These are phyloP conservation scores for Mobula hypostoma DNA, from an alignment of 2,113 vertebrate species.

Conservation along the genomic window DNA sequence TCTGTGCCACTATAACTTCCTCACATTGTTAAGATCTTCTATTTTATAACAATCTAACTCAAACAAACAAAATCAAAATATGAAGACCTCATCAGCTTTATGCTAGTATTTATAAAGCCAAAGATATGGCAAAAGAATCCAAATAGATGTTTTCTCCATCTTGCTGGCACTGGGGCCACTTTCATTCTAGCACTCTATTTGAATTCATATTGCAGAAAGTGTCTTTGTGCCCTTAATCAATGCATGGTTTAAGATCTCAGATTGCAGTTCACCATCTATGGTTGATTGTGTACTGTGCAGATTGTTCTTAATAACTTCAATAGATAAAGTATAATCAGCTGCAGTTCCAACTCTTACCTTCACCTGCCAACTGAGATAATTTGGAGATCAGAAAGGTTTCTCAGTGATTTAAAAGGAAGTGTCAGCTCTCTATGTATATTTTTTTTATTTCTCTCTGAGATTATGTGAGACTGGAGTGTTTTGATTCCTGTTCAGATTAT, in stretches of 20 bases:
- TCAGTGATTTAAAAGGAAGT: neutral
- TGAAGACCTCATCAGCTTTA: neutral
- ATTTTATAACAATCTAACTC: neutral
- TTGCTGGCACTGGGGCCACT: neutral
- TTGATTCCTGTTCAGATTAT: neutral
- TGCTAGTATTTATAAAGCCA: neutral
- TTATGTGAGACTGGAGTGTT: neutral
- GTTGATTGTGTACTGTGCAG: neutral
- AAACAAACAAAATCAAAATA: neutral
- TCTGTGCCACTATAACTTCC: neutral
- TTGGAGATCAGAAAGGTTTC: neutral
- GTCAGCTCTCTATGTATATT: neutral
- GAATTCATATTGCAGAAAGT: neutral
- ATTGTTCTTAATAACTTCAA: constrained; percentile 3
- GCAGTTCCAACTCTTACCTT: neutral
- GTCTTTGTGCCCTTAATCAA: neutral
- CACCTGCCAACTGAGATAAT: neutral
- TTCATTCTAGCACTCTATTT: neutral
- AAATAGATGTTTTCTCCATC: neutral
- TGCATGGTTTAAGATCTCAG: neutral
- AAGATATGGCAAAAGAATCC: neutral
- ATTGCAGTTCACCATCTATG: neutral
- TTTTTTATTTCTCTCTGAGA: neutral
- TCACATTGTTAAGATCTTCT: neutral
- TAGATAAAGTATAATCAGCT: neutral